These are phyloP conservation scores for Ormyrus rosae DNA, from an alignment of 2,888 invertebrate genomes.

Conservation along the genomic window DNA sequence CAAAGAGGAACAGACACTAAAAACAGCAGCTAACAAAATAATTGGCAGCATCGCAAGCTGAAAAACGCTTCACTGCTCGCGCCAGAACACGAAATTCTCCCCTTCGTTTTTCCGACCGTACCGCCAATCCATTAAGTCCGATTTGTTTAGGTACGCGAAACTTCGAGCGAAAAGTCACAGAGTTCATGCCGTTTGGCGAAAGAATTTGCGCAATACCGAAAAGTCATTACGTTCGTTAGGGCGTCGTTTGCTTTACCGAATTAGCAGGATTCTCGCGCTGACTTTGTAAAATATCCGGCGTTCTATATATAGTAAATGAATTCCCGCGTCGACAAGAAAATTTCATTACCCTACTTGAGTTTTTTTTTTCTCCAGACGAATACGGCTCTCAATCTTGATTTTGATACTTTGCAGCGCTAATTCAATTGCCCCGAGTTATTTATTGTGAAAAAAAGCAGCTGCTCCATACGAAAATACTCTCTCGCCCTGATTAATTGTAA, in stretches of 20 bases:
- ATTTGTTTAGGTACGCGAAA: neutral
- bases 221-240: conserved; percentile 22
- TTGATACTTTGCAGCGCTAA: neutral
- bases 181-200: conserved; percentile 24
- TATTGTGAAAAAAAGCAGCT: neutral
- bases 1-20: too few species aligned
- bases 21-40: neutral
- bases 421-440: neutral
- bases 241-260: conserved; percentile 24
- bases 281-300: conserved; percentile 26
- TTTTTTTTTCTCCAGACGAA: conserved; percentile 11
- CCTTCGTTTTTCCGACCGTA: neutral
- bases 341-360: conserved; percentile 40
- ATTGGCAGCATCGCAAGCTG: conserved; percentile 3
- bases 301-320: conserved; percentile 15
- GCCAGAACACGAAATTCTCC: neutral
- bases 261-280: conserved; percentile 36
- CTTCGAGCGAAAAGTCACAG: conserved; percentile 17
- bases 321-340: conserved; percentile 39
- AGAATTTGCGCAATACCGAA: conserved; percentile 2
- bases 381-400: conserved; percentile 29
- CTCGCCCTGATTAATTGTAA: too few species aligned
- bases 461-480: neutral
- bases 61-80: neutral
- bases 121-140: conserved; percentile 2